A percentile compares a stretch with the other conserved stretches of the same genome.
These are phyloP conservation scores for Antheraea mylitta DNA, from an alignment of 1,140 invertebrate genomes.

Conservation along the genomic window DNA sequence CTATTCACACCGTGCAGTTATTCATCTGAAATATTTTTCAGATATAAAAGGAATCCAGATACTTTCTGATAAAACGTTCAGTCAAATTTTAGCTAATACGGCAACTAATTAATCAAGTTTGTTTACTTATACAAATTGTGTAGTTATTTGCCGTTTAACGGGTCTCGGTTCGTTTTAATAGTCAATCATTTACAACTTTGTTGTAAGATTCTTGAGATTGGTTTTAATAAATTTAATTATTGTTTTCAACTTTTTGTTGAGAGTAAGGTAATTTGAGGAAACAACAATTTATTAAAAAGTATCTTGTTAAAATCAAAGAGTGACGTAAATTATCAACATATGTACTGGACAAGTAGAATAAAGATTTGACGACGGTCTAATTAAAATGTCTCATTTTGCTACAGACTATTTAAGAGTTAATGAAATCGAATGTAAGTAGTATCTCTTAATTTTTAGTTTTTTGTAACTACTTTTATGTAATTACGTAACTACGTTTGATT, in stretches of 20 bases:
- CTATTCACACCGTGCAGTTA: constrained; percentile 37
- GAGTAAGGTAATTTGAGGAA: neutral
- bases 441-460: too few species aligned
- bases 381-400: too few species aligned
- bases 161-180: constrained; percentile 8
- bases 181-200: constrained; percentile 15
- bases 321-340: too few species aligned
- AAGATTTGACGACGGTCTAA: too few species aligned
- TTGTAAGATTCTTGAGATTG: constrained; percentile 6
- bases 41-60: constrained; percentile 31
- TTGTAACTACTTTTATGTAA: too few species aligned
- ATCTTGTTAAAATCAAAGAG: too few species aligned
- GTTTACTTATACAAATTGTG: constrained; percentile 30
- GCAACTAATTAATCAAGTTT: constrained; percentile 53
- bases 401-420: too few species aligned
- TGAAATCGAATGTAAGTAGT: too few species aligned
- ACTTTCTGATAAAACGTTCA: constrained; percentile 48
- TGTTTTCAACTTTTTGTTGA: neutral
- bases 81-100: constrained; percentile 41
- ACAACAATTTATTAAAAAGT: neutral
- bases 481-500: too few species aligned
- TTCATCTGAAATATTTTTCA: constrained; percentile 18
- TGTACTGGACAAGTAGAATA: too few species aligned
- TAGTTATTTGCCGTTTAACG: constrained; percentile 14
- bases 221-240: neutral